Conservation (phyloP, 2,113 vertebrate genomes). For the Oreotrochilus melanogaster region DNA sequence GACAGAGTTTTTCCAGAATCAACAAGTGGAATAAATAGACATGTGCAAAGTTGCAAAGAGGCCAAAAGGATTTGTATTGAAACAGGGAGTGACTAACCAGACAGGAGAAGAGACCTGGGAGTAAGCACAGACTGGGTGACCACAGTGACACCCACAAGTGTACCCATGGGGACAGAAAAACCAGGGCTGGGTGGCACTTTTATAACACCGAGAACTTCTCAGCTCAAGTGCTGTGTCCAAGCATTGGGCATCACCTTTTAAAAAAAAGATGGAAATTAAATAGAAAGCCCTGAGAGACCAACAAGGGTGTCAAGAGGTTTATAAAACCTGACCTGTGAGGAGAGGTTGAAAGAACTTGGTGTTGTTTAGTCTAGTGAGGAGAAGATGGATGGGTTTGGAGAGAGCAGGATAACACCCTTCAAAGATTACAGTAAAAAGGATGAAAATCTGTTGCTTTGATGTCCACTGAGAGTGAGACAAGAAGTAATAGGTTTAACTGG, state of each 20-base stretch:
- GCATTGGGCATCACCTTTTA: neutral
- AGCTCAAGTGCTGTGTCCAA: neutral
- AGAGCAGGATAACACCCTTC: neutral
- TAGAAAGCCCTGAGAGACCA: neutral
- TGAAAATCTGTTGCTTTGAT: neutral
- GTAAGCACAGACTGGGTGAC: neutral
- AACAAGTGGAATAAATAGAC: conserved; percentile 39
- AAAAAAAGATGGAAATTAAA: neutral
- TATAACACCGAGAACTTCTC: neutral
- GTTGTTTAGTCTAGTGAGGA: conserved; percentile 21
- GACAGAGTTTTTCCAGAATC: conserved; percentile 19
- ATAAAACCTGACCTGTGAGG: neutral
- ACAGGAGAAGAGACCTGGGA: neutral
- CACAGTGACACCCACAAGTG: neutral
- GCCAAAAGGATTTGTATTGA: neutral
- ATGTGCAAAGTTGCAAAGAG: neutral
- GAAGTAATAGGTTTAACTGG: neutral
- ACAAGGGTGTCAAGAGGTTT: neutral
- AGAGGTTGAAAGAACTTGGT: neutral
- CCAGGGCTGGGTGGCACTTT: neutral
- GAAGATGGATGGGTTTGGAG: neutral
- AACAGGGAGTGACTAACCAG: neutral
- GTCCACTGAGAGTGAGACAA: neutral
- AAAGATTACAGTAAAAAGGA: neutral
- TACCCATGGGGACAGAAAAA: neutral